Percentiles rank a stretch among this genome's conserved stretches.
Evolutionary conservation across 2,797 vertebrate genomes (phyloP).

Genomic region (Ceyx erithaca): DNA sequence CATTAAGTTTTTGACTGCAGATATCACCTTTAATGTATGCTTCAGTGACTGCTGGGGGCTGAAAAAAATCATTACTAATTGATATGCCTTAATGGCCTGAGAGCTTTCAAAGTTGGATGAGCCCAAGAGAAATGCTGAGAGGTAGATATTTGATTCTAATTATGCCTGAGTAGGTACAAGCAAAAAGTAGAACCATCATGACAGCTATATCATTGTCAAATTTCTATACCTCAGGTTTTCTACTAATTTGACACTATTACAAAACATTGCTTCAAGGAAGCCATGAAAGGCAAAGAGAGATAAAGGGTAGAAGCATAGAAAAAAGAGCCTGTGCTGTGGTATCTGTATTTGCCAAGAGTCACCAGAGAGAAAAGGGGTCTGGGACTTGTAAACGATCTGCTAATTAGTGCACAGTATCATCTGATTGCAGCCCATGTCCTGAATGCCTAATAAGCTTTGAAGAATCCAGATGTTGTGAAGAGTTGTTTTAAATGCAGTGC

Average conservation of each 20-base stretch:
- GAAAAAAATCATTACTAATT: conserved; percentile 82
- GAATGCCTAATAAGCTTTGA: conserved; percentile 12
- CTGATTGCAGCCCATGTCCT: background rate
- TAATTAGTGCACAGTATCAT: conserved; percentile 2
- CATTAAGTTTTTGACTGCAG: conserved; percentile 69
- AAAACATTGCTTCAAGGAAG: conserved; percentile 61
- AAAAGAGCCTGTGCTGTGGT: conserved; percentile 4
- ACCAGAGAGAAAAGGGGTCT: background rate
- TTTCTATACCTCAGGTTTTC: conserved; percentile 63
- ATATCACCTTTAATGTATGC: conserved; percentile 75
- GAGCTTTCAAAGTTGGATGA: conserved; percentile 73
- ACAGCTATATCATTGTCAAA: conserved; percentile 77
- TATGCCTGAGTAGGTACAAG: conserved; percentile 73
- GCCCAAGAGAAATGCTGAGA: conserved; percentile 75
- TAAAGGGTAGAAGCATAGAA: conserved; percentile 33
- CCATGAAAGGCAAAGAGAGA: conserved; percentile 47
- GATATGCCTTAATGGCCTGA: conserved; percentile 81
- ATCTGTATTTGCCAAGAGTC: conserved; percentile 33
- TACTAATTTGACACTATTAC: conserved; percentile 71
- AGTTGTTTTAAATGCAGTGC: background rate
- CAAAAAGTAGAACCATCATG: conserved; percentile 69
- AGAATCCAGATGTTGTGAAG: background rate
- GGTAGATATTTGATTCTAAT: conserved; percentile 80
- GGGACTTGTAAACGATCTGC: conserved; percentile 24
- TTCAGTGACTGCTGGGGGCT: conserved; percentile 66